Evolutionary conservation across 2,797 vertebrate genomes (phyloP).

Genomic region (Threskiornis aethiopicus): DNA sequence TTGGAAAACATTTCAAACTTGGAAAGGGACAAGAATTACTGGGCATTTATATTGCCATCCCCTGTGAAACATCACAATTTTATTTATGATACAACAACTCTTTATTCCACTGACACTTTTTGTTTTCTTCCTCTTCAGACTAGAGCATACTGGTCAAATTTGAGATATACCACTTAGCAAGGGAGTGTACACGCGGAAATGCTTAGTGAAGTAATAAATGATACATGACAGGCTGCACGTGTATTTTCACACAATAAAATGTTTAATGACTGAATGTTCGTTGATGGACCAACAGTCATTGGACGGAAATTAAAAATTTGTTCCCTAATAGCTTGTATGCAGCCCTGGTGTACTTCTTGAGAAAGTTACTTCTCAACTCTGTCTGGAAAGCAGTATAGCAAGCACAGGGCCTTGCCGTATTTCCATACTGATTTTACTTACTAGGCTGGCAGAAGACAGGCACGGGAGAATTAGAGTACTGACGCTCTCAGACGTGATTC

Average conservation of each 20-base stretch:
- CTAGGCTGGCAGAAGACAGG: background rate
- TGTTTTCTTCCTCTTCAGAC: background rate
- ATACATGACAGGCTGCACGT: background rate
- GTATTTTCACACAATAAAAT: background rate
- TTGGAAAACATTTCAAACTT: background rate
- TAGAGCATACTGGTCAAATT: background rate
- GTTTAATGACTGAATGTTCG: background rate
- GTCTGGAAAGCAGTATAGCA: background rate
- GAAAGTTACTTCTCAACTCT: background rate
- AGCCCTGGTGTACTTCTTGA: background rate
- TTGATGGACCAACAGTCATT: background rate
- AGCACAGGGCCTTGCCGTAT: background rate
- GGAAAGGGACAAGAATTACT: background rate
- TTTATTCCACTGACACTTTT: background rate
- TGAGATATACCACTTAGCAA: background rate
- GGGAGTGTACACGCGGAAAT: background rate
- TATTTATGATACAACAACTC: background rate
- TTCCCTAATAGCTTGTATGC: background rate
- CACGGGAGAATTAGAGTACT: background rate
- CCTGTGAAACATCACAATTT: background rate
- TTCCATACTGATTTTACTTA: background rate
- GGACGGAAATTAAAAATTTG: background rate
- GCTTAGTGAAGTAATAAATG: background rate
- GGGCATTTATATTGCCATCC: background rate
- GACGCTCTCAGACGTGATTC: background rate